These are phyloP conservation scores for Siniperca knerii DNA, from an alignment of 2,113 vertebrate species.

Conservation along the genomic window DNA sequence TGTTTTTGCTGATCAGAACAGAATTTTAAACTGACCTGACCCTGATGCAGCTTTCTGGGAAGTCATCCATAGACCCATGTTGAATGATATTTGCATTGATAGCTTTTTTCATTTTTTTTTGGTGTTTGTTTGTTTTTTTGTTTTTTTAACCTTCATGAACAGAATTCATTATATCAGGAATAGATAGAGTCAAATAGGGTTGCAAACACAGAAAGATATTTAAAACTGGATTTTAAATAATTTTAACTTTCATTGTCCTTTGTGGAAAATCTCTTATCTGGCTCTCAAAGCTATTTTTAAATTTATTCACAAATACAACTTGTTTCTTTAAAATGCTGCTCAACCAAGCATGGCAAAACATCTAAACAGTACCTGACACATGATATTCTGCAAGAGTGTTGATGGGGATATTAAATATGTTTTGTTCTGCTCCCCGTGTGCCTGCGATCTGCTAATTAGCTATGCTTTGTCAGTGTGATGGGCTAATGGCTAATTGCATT, in stretches of 20 bases:
- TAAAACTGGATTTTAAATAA: slow-evolving; percentile 14
- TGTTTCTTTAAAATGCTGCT: slow-evolving; percentile 13
- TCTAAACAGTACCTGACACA: slow-evolving; percentile 69
- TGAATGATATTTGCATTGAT: slow-evolving; percentile 16
- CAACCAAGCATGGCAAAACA: slow-evolving; percentile 34
- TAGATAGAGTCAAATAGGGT: not conserved
- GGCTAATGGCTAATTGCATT: slow-evolving; percentile 84
- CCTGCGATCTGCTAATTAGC: slow-evolving; percentile 80
- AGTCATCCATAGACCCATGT: slow-evolving; percentile 1
- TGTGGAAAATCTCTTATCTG: slow-evolving; percentile 10
- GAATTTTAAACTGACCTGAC: slow-evolving; percentile 37
- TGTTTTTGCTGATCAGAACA: slow-evolving; percentile 38
- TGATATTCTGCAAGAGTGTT: slow-evolving; percentile 57
- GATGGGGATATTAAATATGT: slow-evolving; percentile 76
- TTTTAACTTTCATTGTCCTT: slow-evolving; percentile 2
- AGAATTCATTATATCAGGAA: slow-evolving; percentile 21
- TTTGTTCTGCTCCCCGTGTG: slow-evolving; percentile 71
- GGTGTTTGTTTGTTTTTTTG: not conserved
- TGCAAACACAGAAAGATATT: slow-evolving; percentile 9
- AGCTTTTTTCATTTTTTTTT: not conserved
- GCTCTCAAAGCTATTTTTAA: slow-evolving; percentile 1
- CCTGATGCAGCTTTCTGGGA: slow-evolving; percentile 14
- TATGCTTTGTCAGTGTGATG: slow-evolving; percentile 81
- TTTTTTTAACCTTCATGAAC: not conserved
- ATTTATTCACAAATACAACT: slow-evolving; percentile 16